phyloP scores from a whole-genome alignment of 2,888 invertebrate species.

The Diaperis boleti region DNA sequence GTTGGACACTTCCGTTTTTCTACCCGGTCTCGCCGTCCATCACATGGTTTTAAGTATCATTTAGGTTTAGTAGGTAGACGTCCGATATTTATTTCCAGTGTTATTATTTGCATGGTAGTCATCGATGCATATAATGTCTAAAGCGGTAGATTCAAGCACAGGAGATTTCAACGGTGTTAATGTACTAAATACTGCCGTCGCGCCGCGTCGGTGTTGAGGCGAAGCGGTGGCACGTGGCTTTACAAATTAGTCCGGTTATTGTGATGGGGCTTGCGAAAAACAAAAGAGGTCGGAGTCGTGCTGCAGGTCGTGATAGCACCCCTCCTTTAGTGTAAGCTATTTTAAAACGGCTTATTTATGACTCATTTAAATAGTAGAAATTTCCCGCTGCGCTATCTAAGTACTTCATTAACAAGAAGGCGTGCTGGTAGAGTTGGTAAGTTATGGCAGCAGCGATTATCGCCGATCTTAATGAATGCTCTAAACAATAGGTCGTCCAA shows the following conservation, averaged over 20 bases:
- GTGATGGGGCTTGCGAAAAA: conserved; percentile 15
- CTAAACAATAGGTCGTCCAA: conserved; percentile 57
- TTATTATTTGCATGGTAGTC: too few relatives aligned
- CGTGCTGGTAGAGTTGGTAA: conserved; percentile 56
- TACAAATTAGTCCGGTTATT: conserved; percentile 13
- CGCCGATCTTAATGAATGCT: conserved; percentile 63
- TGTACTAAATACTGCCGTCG: not conserved
- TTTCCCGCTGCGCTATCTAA: conserved; percentile 60
- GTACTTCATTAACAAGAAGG: conserved; percentile 61
- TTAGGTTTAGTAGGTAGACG: too few relatives aligned
- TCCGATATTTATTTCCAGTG: too few relatives aligned
- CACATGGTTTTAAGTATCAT: too few relatives aligned
- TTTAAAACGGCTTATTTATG: conserved; percentile 60
- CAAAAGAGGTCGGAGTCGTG: conserved; percentile 18
- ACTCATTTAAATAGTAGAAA: conserved; percentile 61
- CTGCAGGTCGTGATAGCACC: conserved; percentile 18
- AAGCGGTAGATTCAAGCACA: too few relatives aligned
- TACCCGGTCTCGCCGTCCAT: too few relatives aligned
- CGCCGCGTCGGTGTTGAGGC: not conserved
- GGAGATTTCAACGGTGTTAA: not conserved
- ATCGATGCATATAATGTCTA: too few relatives aligned
- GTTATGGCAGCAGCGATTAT: conserved; percentile 62
- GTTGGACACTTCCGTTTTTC: too few relatives aligned
- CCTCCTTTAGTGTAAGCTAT: conserved; percentile 20
- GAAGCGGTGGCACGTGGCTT: conserved; percentile 7